These are phyloP conservation scores for Strigops habroptila DNA, from an alignment of 2,113 vertebrate genomes.

Conservation along the genomic window DNA sequence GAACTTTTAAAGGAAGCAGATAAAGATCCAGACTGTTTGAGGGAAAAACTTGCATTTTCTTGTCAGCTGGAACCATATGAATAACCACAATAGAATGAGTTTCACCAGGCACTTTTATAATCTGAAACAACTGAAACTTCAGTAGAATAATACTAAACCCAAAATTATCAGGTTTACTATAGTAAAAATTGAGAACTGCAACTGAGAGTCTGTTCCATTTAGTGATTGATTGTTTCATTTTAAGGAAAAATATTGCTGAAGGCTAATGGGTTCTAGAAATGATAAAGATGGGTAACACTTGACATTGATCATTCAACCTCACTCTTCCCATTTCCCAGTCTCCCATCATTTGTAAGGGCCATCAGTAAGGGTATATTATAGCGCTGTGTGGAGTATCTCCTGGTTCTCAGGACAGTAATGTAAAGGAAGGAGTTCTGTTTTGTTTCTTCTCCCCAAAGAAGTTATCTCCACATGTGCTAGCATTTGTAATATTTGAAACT, in stretches of 20 bases:
- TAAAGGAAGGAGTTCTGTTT: background rate
- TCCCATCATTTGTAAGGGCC: background rate
- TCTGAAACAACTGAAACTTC: background rate
- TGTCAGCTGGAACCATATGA: background rate
- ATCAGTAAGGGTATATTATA: background rate
- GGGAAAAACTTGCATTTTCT: background rate
- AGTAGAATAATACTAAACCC: background rate
- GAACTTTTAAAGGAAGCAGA: background rate
- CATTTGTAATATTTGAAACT: background rate
- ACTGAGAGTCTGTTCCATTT: background rate
- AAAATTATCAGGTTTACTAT: background rate
- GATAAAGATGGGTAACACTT: background rate
- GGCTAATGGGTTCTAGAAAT: background rate
- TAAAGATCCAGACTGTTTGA: background rate
- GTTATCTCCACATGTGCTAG: background rate
- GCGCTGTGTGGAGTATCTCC: background rate
- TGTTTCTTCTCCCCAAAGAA: background rate
- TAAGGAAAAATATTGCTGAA: background rate
- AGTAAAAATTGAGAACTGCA: background rate
- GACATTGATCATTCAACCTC: background rate
- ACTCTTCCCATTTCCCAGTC: background rate
- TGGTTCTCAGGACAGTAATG: background rate
- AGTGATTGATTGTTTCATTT: background rate
- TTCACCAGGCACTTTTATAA: background rate
- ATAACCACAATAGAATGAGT: background rate